These are phyloP conservation scores for Allacma fusca DNA, from an alignment of 2,888 invertebrate species.

Conservation along the genomic window DNA sequence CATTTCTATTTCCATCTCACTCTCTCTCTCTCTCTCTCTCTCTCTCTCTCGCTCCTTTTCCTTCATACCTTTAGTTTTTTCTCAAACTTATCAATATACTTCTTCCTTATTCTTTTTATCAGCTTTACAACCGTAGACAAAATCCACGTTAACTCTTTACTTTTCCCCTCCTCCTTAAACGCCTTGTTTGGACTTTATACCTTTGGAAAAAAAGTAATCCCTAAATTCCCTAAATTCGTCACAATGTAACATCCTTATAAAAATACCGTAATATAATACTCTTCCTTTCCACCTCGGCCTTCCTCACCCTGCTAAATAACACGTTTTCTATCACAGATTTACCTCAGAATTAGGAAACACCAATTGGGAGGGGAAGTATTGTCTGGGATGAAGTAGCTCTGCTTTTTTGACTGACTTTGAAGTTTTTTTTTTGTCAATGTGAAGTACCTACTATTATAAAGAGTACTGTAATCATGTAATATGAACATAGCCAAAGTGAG, in stretches of 20 bases:
- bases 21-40: not conserved
- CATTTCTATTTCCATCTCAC: slow-evolving; percentile 18
- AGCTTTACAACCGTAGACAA: not conserved
- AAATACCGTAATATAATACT: slow-evolving; percentile 3
- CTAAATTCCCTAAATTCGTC: slow-evolving; percentile 31
- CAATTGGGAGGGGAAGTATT: too few species aligned
- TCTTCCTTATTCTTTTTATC: slow-evolving; percentile 23
- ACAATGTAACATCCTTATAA: slow-evolving; percentile 19
- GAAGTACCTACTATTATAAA: too few species aligned
- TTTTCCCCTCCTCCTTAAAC: slow-evolving; percentile 20
- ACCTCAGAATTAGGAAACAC: too few species aligned
- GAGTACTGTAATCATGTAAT: too few species aligned
- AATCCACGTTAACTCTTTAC: slow-evolving; percentile 19
- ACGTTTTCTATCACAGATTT: not conserved
- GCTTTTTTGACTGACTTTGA: too few species aligned
- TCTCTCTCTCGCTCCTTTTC: not conserved
- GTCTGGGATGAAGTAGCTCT: too few species aligned
- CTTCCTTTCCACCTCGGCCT: not conserved
- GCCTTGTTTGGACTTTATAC: not conserved
- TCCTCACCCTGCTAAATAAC: not conserved
- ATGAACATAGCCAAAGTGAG: too few species aligned
- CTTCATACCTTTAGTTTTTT: slow-evolving; percentile 17
- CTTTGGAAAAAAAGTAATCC: slow-evolving; percentile 21
- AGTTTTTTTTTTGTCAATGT: too few species aligned
- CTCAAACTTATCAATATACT: slow-evolving; percentile 28